Evolutionary conservation across 2,888 invertebrate species (phyloP).

Genomic region (Oscheius myriophilus): DNA sequence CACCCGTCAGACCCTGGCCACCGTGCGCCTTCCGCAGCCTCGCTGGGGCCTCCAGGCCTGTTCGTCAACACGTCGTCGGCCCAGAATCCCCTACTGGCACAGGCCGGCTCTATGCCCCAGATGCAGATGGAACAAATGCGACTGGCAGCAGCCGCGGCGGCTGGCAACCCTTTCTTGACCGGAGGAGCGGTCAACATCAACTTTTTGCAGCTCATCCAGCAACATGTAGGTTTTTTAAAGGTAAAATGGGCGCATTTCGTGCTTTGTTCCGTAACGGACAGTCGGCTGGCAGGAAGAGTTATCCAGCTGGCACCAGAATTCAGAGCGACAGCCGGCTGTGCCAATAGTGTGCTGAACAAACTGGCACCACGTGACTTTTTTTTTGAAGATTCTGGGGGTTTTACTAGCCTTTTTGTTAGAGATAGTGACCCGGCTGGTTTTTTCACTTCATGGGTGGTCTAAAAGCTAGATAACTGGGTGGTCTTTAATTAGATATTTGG

Average conservation of each 20-base stretch:
- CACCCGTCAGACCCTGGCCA: slow-evolving; percentile 31
- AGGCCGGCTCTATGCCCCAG: slow-evolving; percentile 7
- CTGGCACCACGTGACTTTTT: too few relatives aligned
- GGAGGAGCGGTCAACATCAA: slow-evolving; percentile 16
- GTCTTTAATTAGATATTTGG: too few relatives aligned
- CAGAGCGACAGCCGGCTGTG: slow-evolving; percentile 18
- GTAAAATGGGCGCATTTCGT: too few relatives aligned
- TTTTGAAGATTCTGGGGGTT: too few relatives aligned
- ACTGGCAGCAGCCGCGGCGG: slow-evolving; percentile 25
- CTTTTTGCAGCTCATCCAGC: slow-evolving; percentile 22
- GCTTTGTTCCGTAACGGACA: too few relatives aligned
- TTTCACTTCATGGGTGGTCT: too few relatives aligned
- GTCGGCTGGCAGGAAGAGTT: neutral
- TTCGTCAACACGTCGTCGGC: slow-evolving; percentile 30
- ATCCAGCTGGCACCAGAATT: neutral
- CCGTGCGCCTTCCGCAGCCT: slow-evolving; percentile 20
- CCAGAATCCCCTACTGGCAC: neutral
- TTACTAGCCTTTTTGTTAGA: too few relatives aligned
- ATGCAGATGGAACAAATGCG: slow-evolving; percentile 1
- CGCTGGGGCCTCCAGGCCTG: slow-evolving; percentile 11
- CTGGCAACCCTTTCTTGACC: slow-evolving; percentile 22
- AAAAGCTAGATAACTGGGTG: too few relatives aligned
- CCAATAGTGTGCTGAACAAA: too few relatives aligned
- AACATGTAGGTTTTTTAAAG: slow-evolving; percentile 3
- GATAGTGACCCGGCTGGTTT: too few relatives aligned